Evolutionary conservation across 2,113 vertebrate genomes (phyloP).

Genomic region (Parus major): DNA sequence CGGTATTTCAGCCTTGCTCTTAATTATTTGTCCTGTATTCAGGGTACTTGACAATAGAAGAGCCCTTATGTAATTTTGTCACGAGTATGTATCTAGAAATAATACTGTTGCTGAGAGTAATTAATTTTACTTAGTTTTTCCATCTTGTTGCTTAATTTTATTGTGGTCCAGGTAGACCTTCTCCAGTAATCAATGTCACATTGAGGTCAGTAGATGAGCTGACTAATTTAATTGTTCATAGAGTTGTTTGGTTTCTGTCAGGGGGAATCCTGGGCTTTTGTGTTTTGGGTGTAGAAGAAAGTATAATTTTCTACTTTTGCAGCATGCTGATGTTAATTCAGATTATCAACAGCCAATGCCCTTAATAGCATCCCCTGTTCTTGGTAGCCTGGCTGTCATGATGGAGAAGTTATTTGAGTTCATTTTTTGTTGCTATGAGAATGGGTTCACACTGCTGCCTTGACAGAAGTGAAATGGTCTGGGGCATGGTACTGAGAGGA

Average conservation of each 20-base stretch:
- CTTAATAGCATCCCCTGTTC: neutral
- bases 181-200: neutral
- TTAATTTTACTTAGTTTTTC: neutral
- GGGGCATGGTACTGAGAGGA: neutral
- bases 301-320: neutral
- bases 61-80: neutral
- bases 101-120: neutral
- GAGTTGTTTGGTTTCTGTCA: neutral
- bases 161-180: neutral
- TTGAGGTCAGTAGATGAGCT: neutral
- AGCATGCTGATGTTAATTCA: neutral
- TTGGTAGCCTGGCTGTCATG: neutral
- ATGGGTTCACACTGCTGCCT: neutral
- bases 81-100: neutral
- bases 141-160: neutral
- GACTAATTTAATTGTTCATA: neutral
- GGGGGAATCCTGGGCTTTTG: neutral
- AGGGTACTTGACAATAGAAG: rapidly evolving
- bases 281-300: neutral
- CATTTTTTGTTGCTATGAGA: neutral
- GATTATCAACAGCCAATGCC: neutral
- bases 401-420: neutral
- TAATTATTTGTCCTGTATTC: neutral
- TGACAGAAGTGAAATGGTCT: neutral
- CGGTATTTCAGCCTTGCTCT: rapidly evolving